Base-by-base conservation (phyloP, 2,797 vertebrate species). In the Catostomus latipinnis region DNA sequence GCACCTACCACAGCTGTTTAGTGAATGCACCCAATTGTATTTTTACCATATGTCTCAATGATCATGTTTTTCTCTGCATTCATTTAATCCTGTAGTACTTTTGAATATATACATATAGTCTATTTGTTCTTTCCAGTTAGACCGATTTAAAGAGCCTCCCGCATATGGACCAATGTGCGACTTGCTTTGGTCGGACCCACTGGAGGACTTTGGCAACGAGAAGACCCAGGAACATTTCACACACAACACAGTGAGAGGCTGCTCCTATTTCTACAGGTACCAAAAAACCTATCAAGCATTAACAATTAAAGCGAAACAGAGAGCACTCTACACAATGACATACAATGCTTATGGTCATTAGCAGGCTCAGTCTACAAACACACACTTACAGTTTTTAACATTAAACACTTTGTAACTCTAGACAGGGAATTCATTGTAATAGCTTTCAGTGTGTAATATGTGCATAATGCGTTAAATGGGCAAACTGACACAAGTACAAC, bases 71-170 rank as follows among this genome's bases (percentile, higher is more conserved):
- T 4, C 6, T 61, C 6, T 53, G 60, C 5, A 5, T 53, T 22
- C 48, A n/a, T 69, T 43, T 67, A 49, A 58, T 53, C 6, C 1
- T 16, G 34, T 10, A 46, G 45, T 34, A 50, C 71, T 60, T 49
- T 48, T 53, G 34, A 34, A 34, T 34, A 4, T 71, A 18, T 22
- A 46, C 65, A 45, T 58, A 9, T 12, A 52, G 76, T 85, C 58
- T 80, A 50, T 71, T 91, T 8, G 72, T 43, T 83, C 43, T 87
- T 89, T 92, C 90, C 96, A 99, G 97, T 94, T 99, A 96, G 97
- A 98, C 95, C 96, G 97, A 96, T 98, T 98, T 93, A 98, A 98
- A 93, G 97, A 99, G 90, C 97, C 97, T 84, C 97, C 97, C n/a
- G 97, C 97, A 1, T 99, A 97, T 86, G 97, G 97, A 84, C 97